These are phyloP conservation scores for Sylvicapra grimmia DNA, from an alignment of 2,113 vertebrate genomes.

Conservation along the genomic window DNA sequence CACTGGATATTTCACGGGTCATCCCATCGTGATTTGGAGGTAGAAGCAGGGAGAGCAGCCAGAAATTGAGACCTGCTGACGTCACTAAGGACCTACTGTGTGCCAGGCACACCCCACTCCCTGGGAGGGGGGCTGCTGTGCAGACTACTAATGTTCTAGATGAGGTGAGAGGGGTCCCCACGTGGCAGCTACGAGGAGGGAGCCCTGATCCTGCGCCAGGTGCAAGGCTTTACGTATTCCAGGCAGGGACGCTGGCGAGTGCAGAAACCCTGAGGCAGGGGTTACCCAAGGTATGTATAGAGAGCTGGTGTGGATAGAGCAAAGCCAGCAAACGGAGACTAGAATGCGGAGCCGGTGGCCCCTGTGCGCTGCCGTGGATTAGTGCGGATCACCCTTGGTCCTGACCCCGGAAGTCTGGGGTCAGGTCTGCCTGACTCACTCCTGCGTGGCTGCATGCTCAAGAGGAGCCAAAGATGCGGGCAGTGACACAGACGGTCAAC, in stretches of 20 bases:
- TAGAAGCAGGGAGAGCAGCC: neutral
- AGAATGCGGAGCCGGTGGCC: neutral
- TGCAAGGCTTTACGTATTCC: neutral
- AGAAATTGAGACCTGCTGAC: neutral
- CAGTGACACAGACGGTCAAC: rapidly evolving
- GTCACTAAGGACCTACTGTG: neutral
- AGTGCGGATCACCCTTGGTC: rapidly evolving
- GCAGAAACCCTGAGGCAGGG: neutral
- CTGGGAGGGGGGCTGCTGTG: neutral
- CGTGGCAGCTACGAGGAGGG: neutral
- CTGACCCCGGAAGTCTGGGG: neutral
- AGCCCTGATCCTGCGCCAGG: neutral
- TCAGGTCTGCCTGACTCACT: no score
- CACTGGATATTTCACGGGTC: neutral
- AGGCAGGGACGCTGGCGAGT: neutral
- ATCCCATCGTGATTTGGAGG: neutral
- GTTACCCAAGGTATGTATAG: neutral
- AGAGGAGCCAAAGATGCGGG: neutral
- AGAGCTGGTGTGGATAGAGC: neutral
- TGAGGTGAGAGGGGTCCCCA: no score
- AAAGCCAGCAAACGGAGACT: neutral
- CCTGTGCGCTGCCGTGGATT: rapidly evolving
- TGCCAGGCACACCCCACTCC: neutral
- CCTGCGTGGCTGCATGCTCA: neutral
- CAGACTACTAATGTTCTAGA: neutral